Percentiles rank a stretch among this genome's conserved stretches.
These are phyloP conservation scores for Drosophila erecta DNA, from an alignment of 1,140 invertebrate genomes.

Conservation along the genomic window DNA sequence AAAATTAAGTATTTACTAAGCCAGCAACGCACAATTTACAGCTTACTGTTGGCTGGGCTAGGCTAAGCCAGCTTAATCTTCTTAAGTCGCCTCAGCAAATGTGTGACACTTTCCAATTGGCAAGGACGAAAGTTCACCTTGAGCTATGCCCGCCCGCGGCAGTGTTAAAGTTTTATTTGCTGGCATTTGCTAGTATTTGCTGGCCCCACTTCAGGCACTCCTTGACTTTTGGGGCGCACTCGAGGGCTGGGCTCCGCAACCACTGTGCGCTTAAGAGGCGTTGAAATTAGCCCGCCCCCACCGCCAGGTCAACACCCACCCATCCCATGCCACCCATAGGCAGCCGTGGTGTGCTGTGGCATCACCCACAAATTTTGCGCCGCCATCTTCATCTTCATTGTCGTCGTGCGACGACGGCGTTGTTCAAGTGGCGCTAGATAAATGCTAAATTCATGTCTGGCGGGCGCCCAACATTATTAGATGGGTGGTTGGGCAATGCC, in stretches of 20 bases:
- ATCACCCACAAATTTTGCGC: slow-evolving; percentile 1
- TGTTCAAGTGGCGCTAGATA: slow-evolving; percentile 80
- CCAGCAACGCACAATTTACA: neutral
- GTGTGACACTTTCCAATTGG: slow-evolving; percentile 2
- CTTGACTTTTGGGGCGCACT: slow-evolving; percentile 37
- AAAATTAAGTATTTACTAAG: neutral
- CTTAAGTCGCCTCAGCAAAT: neutral
- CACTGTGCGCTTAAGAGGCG: slow-evolving; percentile 78
- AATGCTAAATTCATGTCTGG: slow-evolving; percentile 81
- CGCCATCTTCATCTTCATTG: slow-evolving; percentile 56
- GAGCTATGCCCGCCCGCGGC: neutral
- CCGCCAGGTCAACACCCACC: neutral
- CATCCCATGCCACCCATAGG: neutral
- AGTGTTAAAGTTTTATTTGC: slow-evolving; percentile 11
- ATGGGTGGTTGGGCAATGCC: slow-evolving; percentile 38
- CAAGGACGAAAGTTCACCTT: slow-evolving; percentile 1
- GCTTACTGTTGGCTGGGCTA: neutral
- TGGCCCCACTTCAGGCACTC: slow-evolving; percentile 21
- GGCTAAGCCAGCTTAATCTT: neutral
- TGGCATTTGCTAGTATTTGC: too few relatives aligned
- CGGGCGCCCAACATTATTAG: slow-evolving; percentile 74
- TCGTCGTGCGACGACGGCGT: slow-evolving; percentile 27
- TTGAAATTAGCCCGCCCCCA: slow-evolving; percentile 68
- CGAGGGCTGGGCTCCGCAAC: slow-evolving; percentile 26
- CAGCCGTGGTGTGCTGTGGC: neutral